Base-by-base conservation (phyloP, 2,888 invertebrate genomes). In the Orthonevra nobilis region DNA sequence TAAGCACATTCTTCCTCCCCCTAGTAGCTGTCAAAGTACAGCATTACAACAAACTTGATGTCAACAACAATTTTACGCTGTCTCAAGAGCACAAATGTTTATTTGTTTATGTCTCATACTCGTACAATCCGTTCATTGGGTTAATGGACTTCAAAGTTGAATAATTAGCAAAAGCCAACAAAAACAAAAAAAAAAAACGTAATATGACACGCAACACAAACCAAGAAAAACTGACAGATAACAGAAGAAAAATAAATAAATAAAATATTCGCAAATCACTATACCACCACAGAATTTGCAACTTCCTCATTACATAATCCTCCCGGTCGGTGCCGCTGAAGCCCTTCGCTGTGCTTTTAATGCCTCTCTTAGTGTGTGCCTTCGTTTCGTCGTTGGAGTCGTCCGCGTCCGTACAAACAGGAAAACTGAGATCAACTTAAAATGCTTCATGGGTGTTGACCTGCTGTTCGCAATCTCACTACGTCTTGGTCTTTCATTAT, bases 101-200 rank as follows among this genome's bases (percentile, higher is more conserved):
- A 30, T 64, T 75, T 75, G 17, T 63, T 75, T 58, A 38, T 58
- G 30, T 68, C 38, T 58, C 40, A 48, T 32, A 54, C 38, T 58
- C 40, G 40, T 32, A 54, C 64, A 73, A 64, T 73, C 66, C 66
- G 70, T 30, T 75, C 72, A 77, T 60, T 77, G 77, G 77, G 77
- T 77, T 64, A 77, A 77, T 72, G 77, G 77, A 72, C 77, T 77
- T 72, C 64, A 64, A 60, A 72, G 77, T 66, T 77, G 52, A 77
- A 77, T 77, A 70, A 66, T 72, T 72, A 72, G 72, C 72, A 64
- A 56, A 38, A 32, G 30, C n/a, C 19, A 19, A 46, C 15, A 52
- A 34, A 15, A 30, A 20, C 38, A 32, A 63, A 52, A 14, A 23
- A 58, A 38, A 32, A 19, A 15, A 14, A 34, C 34, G 48, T 46